Conservation (phyloP, 2,113 vertebrate genomes). For the Athene noctua region DNA sequence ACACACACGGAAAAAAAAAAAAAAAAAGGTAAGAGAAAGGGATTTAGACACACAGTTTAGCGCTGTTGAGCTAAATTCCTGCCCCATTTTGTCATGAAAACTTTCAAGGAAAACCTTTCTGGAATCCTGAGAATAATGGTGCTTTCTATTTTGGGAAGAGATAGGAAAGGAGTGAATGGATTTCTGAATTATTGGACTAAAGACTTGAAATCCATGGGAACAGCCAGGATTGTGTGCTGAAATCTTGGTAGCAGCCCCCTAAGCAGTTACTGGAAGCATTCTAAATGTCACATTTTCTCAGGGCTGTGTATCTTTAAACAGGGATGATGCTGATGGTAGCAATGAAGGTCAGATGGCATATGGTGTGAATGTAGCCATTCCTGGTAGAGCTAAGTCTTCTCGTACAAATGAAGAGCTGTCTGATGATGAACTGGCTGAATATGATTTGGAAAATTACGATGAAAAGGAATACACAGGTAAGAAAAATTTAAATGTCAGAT, state of each 20-base stretch:
- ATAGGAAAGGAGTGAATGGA: background rate
- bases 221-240: background rate
- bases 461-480: slow-evolving; percentile 81
- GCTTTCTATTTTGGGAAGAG: background rate
- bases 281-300: background rate
- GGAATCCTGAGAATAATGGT: background rate
- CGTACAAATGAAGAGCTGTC: slow-evolving; percentile 33
- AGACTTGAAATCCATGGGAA: background rate
- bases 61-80: background rate
- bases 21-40: background rate
- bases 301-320: background rate
- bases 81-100: background rate
- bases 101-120: background rate
- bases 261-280: background rate
- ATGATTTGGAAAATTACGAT: slow-evolving; percentile 89
- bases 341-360: slow-evolving; percentile 61
- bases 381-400: background rate
- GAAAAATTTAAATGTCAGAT: background rate
- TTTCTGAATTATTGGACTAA: background rate
- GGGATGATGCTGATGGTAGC: slow-evolving; percentile 68
- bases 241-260: background rate
- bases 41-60: background rate
- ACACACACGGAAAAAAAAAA: background rate
- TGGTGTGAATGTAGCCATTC: background rate
- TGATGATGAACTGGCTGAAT: slow-evolving; percentile 84